Base-by-base conservation (phyloP, 2,888 invertebrate genomes). In the Heteromyza rotundicornis region DNA sequence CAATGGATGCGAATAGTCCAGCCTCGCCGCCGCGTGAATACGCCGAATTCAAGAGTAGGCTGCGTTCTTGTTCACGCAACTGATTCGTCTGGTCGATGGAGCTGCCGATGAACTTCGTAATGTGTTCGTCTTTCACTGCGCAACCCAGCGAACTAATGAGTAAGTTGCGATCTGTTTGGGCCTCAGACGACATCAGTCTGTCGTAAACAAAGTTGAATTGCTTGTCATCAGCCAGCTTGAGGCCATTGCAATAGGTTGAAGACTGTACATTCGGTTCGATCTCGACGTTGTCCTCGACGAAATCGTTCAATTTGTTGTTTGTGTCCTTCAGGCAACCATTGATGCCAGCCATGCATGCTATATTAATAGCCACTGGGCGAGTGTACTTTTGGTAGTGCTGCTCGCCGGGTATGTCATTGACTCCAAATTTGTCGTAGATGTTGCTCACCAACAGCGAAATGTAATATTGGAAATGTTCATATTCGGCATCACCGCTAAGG, bases 91-190 rank as follows among this genome's bases (percentile, higher is more conserved):
- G 0, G 16, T 72, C 68, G 35, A 80, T 76, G 16, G 81, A 78
- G 64, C 76, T 79, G 20, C 65, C 59, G 19, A 82, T 80, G 77
- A 82, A 90, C 84, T 85, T 85, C 36, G 76, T 68, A 17, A 91
- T 82, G 5, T 86, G 84, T 32, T 85, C 84, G 0, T 78, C 72
- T 52, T 89, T 84, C 17, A 85, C 82, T 1, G 89, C 86, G 70
- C 92, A 92, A 8, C 90, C 89, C 54, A 94, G 76, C 0, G 89
- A 86, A 0, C 83, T 82, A 50, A 91, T 84, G 0, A 92, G 80
- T 16, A 85, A 84, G 1, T 84, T 80, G 63, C 88, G 86, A 64
- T 89, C 88, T 1, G 88, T 86, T 7, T 89, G 87, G 60, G 88
- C 86, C 0, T 84, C 81, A 1, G 86, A 86, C 0, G 68, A 69